phyloP scores from a whole-genome alignment of 1,140 invertebrate genomes.

The Metopolophium dirhodum region DNA sequence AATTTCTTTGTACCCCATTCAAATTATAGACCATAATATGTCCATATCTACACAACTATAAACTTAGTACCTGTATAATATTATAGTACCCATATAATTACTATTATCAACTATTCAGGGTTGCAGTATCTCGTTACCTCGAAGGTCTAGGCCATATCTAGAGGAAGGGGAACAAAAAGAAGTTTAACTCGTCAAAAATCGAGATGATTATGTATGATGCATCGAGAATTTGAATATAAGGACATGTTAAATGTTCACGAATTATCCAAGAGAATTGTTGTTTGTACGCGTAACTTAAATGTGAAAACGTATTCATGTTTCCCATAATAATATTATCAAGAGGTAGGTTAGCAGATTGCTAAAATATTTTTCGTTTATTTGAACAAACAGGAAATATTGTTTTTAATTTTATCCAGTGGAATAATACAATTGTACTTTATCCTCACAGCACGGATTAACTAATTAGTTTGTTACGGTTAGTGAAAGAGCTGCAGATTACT shows the following conservation, averaged over 20 bases:
- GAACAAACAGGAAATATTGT: neutral
- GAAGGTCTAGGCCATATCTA: neutral
- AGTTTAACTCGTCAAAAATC: neutral
- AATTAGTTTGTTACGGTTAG: neutral
- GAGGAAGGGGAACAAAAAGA: neutral
- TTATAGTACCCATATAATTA: neutral
- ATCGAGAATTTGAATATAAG: neutral
- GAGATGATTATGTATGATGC: neutral
- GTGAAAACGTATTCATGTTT: neutral
- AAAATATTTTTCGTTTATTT: neutral
- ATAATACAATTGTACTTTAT: neutral
- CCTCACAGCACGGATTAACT: neutral
- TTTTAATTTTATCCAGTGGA: neutral
- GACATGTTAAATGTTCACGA: neutral
- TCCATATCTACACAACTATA: neutral
- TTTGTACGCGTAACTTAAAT: neutral
- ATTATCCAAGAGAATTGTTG: neutral
- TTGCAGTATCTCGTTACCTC: neutral
- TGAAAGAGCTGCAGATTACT: neutral
- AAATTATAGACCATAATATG: neutral
- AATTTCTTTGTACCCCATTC: neutral
- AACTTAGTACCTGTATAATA: neutral
- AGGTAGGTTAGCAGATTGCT: neutral
- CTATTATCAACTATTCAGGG: neutral
- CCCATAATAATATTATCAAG: neutral